phyloP scores from a whole-genome alignment of 35 echinoderm and acorn worm species.

The Ophioderma brevispina region DNA sequence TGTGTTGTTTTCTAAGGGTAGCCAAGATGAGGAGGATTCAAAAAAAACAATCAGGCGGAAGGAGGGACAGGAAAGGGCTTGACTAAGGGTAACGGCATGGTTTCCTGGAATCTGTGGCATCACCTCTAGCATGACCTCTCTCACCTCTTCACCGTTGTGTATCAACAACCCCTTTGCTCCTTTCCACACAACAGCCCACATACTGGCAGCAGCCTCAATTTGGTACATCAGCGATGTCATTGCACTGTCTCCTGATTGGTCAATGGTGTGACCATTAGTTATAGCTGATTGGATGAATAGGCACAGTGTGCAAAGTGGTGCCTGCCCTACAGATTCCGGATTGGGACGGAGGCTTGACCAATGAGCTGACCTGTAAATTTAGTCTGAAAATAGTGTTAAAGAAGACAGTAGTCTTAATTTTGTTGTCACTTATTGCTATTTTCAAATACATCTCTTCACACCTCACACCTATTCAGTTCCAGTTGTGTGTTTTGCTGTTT shows the following conservation, averaged over 20 bases:
- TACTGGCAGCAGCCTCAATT: conserved; percentile 59
- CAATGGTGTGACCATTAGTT: neutral
- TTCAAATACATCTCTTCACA: no score
- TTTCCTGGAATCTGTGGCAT: conserved; percentile 84
- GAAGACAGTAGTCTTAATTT: no score
- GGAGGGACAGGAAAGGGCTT: no score
- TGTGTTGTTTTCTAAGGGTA: no score
- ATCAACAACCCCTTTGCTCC: conserved; percentile 64
- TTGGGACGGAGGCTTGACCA: conserved; percentile 50
- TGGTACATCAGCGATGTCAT: conserved; percentile 74
- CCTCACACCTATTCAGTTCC: no score
- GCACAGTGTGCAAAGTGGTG: conserved; percentile 68
- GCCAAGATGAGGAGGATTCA: no score
- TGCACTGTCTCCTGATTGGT: neutral
- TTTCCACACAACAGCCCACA: conserved; percentile 91
- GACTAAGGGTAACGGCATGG: conserved; percentile 76
- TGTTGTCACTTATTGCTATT: no score
- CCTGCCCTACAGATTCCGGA: conserved; percentile 80
- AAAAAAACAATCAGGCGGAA: no score
- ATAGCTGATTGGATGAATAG: conserved; percentile 63
- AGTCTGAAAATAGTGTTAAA: no score
- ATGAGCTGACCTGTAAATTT: conserved; percentile 77
- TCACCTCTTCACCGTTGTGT: conserved; percentile 45
- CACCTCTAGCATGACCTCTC: conserved; percentile 74
- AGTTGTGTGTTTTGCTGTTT: no score